A percentile compares a stretch with the other conserved stretches of the same genome.
phyloP scores from a whole-genome alignment of 2,797 vertebrate species.

The Chaetophractus vellerosus region DNA sequence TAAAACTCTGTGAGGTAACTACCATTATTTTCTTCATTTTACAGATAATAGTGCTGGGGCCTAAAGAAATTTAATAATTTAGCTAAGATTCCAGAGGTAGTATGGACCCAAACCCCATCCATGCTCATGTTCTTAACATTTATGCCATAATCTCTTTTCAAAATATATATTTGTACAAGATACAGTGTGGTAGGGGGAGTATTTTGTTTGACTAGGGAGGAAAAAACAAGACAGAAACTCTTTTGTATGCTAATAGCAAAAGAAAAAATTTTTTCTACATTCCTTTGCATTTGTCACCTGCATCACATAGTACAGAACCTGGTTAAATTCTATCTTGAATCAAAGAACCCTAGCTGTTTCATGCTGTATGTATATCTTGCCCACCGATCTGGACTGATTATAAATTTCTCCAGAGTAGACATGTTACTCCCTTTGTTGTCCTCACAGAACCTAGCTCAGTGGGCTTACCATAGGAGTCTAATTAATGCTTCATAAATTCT shows the following conservation, averaged over 20 bases:
- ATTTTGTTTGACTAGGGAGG: not conserved
- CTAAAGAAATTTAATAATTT: conserved; percentile 34
- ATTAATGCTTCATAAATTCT: conserved; percentile 9
- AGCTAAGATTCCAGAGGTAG: not conserved
- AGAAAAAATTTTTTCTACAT: not conserved
- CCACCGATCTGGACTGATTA: not conserved
- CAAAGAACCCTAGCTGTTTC: not conserved
- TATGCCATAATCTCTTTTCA: not conserved
- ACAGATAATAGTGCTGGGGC: conserved; percentile 18
- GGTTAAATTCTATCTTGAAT: conserved; percentile 9
- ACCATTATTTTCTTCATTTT: conserved; percentile 25
- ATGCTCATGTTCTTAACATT: not conserved
- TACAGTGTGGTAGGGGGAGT: not conserved
- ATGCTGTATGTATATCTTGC: not conserved
- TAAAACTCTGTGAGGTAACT: not conserved
- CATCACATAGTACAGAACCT: not conserved
- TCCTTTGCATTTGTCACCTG: not conserved
- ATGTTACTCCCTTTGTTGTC: not conserved
- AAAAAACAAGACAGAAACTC: not conserved
- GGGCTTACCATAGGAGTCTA: not conserved
- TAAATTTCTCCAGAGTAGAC: conserved; percentile 17
- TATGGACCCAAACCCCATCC: not conserved
- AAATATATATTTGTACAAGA: not conserved
- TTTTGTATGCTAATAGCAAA: conserved; percentile 3
- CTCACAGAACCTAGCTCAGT: not conserved